Evolutionary conservation across 2,888 invertebrate species (phyloP), one percentile per base, ranked within the genome.

Genomic region (Pecten maximus): DNA sequence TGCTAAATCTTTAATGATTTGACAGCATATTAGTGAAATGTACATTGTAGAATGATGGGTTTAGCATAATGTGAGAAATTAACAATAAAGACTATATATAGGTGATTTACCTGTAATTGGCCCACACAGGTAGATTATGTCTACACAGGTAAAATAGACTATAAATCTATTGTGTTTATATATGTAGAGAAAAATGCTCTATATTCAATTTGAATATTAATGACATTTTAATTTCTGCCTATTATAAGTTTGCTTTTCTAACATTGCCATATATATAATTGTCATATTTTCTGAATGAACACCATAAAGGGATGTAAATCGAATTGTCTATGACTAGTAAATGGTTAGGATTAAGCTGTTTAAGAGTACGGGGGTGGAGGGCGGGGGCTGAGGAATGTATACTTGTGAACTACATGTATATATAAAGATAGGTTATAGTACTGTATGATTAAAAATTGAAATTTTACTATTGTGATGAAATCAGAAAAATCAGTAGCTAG

Each of bases 271-370:
- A n/a, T n/a, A n/a, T n/a, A n/a, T n/a, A n/a, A n/a, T n/a, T n/a
- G 74, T 35, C 74, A 74, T 74, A 74, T 74, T 74, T 60, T 74
- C 74, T 74, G 35, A 74, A 74, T 74, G 74, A 16, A 54, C 15
- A 19, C 12, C 15, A 2, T 54, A 74, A 74, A 44, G 12, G 44
- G 12, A 44, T 44, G 44, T 44, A 44, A 44, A 10, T 44, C n/a
- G n/a, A n/a, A 44, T 44, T 44, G 44, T 44, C 44, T 44, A 44
- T 44, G 6, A 10, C 44, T 44, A 12, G 44, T 44, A 44, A 44
- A 10, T n/a, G n/a, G n/a, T n/a, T n/a, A n/a, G n/a, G n/a, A n/a
- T n/a, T n/a, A n/a, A n/a, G n/a, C n/a, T n/a, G n/a, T n/a, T n/a
- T n/a, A n/a, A n/a, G n/a, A n/a, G n/a, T n/a, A n/a, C n/a, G n/a